Evolutionary conservation across 2,113 vertebrate genomes (phyloP).

Genomic region (Triplophysa rosa): DNA sequence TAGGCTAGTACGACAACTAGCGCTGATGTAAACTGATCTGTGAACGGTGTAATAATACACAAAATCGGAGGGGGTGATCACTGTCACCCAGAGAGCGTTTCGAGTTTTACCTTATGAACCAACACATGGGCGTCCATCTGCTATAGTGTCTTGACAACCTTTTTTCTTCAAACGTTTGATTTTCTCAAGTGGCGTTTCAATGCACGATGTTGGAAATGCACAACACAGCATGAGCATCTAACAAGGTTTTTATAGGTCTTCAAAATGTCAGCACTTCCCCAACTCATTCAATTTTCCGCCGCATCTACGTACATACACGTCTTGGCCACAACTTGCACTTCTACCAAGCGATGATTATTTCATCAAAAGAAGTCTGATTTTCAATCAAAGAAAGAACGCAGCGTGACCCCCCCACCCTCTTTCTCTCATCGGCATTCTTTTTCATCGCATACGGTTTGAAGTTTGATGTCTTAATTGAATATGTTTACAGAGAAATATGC

Average conservation of each 20-base stretch:
- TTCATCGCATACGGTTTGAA: conserved; percentile 25
- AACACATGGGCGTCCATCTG: background rate
- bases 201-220: background rate
- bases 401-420: conserved; percentile 12
- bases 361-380: conserved; percentile 48
- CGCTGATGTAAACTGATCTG: conserved; percentile 40
- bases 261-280: conserved; percentile 28
- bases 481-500: conserved; percentile 46
- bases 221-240: conserved; percentile 6
- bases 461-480: conserved; percentile 57
- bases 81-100: background rate
- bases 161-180: no score
- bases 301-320: background rate
- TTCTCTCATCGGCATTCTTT: conserved; percentile 19
- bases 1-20: conserved; percentile 19
- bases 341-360: conserved; percentile 49
- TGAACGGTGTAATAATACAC: conserved; percentile 36
- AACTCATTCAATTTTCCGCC: conserved; percentile 48
- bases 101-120: background rate
- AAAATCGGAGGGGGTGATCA: conserved; percentile 3
- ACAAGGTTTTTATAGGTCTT: conserved; percentile 16
- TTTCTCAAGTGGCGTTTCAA: background rate
- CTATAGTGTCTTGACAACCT: no score
- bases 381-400: conserved; percentile 10
- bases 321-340: conserved; percentile 11